Evolutionary conservation across 2,797 vertebrate genomes (phyloP), one percentile per base, ranked within the genome.

Genomic region (Chanos chanos): DNA sequence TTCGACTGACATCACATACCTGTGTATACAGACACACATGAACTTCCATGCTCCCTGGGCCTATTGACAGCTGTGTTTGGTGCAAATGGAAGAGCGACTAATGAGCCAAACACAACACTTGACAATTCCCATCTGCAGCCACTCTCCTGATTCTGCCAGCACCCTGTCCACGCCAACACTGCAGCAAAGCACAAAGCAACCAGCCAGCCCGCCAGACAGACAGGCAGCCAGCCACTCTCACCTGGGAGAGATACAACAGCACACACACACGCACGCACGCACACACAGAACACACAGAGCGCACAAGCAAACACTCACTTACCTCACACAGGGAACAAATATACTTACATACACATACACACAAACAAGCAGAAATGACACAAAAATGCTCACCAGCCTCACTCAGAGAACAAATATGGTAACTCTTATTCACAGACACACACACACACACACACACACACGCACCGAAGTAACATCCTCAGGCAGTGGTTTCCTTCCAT

Each of bases 91-190:
- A 60, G 64, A 53, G 45, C 72, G 81, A 62, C 52, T 72, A 75
- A 80, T 75, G 76, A 81, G 72, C 61, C 74, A 65, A 78, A 57
- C 34, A 51, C 64, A 51, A 50, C 4, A 18, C 55, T 73, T 68
- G 76, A 84, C 76, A 82, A 79, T 69, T 55, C 72, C 64, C 77
- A 81, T 80, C 79, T 83, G 74, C 77, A 79, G 58, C 66, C 30
- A 72, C 54, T 73, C 69, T 76, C 30, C 51, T 64, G 64, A 49
- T 54, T 39, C 43, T 66, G 66, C 74, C 68, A 69, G 56, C 51
- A 39, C 43, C 54, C 64, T 25, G 31, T 63, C 64, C 40, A 52
- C 30, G 50, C 39, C 28, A 48, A 12, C 12, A 43, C 40, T 52
- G 28, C 53, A 49, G 43, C 59, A 62, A 7, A 27, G 48, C 49